Conservation (phyloP, 2,888 invertebrate genomes). For the Anthrax anthrax region DNA sequence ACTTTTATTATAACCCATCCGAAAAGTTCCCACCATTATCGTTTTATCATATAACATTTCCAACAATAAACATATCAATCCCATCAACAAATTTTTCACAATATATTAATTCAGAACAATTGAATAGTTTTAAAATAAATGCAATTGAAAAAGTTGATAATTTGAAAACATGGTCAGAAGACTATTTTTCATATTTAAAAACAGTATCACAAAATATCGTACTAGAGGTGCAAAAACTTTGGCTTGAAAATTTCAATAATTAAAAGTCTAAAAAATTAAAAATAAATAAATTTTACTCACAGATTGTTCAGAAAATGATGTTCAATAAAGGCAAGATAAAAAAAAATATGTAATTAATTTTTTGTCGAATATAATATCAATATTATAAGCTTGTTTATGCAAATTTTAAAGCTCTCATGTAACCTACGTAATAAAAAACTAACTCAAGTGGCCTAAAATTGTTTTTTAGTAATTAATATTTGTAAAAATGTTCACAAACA, state of each 20-base stretch:
- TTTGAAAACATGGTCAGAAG: constrained; percentile 34
- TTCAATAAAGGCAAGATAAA: too few species aligned
- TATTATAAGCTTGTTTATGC: too few species aligned
- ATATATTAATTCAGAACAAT: constrained; percentile 16
- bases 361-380: too few species aligned
- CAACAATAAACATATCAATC: not conserved
- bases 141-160: constrained; percentile 39
- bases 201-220: constrained; percentile 40
- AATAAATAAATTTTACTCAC: too few species aligned
- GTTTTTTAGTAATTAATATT: too few species aligned
- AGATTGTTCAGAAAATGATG: too few species aligned
- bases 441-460: too few species aligned
- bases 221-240: constrained; percentile 35
- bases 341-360: too few species aligned
- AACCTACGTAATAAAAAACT: too few species aligned
- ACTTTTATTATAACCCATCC: constrained; percentile 31
- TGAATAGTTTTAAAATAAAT: constrained; percentile 35
- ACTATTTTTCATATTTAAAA: constrained; percentile 35
- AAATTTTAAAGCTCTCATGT: too few species aligned
- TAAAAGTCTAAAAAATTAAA: constrained; percentile 7
- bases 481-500: too few species aligned
- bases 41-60: constrained; percentile 11
- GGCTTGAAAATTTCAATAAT: constrained; percentile 33
- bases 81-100: constrained; percentile 1
- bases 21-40: constrained; percentile 29